phyloP scores from a whole-genome alignment of 2,888 invertebrate species.

The Camponotus fellah region DNA sequence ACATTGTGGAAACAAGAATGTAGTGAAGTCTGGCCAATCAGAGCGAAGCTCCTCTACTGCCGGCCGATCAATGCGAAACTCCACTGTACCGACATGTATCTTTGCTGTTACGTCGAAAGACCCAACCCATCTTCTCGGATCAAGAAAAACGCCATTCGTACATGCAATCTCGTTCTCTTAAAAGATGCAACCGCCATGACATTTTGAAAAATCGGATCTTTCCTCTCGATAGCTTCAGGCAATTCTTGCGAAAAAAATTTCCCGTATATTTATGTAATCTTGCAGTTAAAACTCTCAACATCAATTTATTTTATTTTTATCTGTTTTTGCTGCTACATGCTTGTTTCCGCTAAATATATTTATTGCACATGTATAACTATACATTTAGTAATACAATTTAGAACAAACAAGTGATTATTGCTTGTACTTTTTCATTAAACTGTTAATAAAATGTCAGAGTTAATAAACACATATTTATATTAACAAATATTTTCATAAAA shows the following conservation, averaged over 20 bases:
- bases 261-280: not conserved
- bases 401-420: not conserved
- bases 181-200: conserved; percentile 64
- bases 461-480: not conserved
- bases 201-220: conserved; percentile 49
- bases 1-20: conserved; percentile 71
- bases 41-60: conserved; percentile 78
- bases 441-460: not conserved
- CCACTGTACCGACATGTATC: conserved; percentile 83
- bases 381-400: not conserved
- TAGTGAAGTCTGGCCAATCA: conserved; percentile 80
- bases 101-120: conserved; percentile 35
- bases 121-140: conserved; percentile 59
- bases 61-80: conserved; percentile 84
- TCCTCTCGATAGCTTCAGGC: conserved; percentile 3
- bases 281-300: not conserved
- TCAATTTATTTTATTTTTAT: not conserved
- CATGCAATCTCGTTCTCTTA: conserved; percentile 62
- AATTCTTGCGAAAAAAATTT: not conserved
- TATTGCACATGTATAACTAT: not conserved
- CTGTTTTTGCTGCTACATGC: not conserved
- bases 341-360: conserved; percentile 5
- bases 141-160: conserved; percentile 54
- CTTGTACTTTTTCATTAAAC: not conserved
- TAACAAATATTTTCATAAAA: not conserved